Base-by-base conservation (phyloP, 2,888 invertebrate genomes). In the Adineta ricciae region DNA sequence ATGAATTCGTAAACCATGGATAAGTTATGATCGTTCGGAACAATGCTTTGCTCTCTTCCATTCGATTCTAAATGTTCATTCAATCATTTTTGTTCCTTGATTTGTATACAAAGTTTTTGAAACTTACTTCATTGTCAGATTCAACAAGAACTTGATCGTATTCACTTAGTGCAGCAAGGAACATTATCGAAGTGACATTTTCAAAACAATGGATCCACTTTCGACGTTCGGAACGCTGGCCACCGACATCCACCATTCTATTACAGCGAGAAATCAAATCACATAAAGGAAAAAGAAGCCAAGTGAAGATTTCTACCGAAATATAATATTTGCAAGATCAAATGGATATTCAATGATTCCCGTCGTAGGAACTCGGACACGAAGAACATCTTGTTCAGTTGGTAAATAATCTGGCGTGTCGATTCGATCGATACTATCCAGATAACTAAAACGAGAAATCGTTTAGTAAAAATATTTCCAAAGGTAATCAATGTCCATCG, bases 151-250 rank as follows among this genome's bases (percentile, higher is more conserved):
- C 92, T 89, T 92, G 92, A 88, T 92, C 92, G 88, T 92, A 92
- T 90, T 92, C 92, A 93, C 97, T 97, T 93, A 99, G 94, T 91
- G 99, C 98, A 93, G 99, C 99, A 93, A 99, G 94, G 93, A 99
- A 99, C 94, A 99, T 99, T 93, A 99, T 99, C 92, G 98, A 98
- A 92, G 98, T 99, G 91, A 99, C 99, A 92, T 98, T 99, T 93
- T 99, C 99, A 92, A 99, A 99, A 94, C 99, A 99, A 92, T 97
- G 98, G 91, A 99, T 99, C 98, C 99, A 99, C 93, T 99, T 99
- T 93, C 98, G 94, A 94, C 99, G 94, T 93, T 99, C 98, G 88
- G 98, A 98, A 93, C 98, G 93, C 93, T 99, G 99, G 89, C 99
- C 99, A 88, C 99, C 99, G 88, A 99, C 99, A 92, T 99, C 99